Conservation (phyloP, 2,113 vertebrate species). For the Castor canadensis region DNA sequence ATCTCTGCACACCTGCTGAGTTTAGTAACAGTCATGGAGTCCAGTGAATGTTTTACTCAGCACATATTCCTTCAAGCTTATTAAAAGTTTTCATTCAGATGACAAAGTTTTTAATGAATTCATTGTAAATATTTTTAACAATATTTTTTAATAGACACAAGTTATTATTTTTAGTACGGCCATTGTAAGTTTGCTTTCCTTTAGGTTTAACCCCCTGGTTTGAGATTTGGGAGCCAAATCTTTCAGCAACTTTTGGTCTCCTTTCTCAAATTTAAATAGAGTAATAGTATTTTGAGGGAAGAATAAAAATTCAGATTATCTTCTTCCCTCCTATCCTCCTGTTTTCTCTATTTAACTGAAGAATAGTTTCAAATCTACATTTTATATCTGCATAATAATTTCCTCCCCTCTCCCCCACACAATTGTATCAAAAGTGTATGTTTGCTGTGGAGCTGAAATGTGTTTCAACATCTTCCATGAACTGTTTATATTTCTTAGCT, state of each 20-base stretch:
- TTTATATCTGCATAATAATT: background rate
- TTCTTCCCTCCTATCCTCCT: fast-evolving
- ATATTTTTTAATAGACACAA: background rate
- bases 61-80: background rate
- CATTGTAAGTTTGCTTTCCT: background rate
- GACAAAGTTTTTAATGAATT: background rate
- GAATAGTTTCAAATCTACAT: background rate
- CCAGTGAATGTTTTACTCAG: background rate
- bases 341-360: background rate
- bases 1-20: background rate
- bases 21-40: background rate
- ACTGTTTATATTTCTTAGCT: background rate
- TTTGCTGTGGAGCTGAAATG: background rate
- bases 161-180: background rate
- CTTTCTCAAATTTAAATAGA: background rate
- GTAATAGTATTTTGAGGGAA: background rate
- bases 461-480: background rate
- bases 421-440: background rate
- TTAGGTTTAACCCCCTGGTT: background rate
- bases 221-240: background rate
- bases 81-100: background rate
- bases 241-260: background rate
- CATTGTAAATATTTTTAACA: background rate
- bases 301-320: background rate
- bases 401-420: background rate